Percentiles rank a stretch among this genome's conserved stretches.
Evolutionary conservation across 2,888 invertebrate species (phyloP).

Genomic region (Iselma pallidipennis): DNA sequence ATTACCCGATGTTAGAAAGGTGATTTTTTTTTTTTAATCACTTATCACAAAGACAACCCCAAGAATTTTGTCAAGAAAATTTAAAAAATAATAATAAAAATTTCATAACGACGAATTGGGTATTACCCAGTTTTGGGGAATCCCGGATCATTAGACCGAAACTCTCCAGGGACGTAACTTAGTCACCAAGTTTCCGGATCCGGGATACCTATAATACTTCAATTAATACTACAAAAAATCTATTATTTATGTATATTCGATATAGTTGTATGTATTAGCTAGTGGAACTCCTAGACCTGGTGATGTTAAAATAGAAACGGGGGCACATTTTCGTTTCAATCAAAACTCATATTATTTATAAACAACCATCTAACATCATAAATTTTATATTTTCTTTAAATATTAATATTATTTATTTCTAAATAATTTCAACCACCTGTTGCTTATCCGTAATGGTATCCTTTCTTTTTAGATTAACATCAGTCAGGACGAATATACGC

Average conservation of each 20-base stretch:
- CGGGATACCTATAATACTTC: neutral
- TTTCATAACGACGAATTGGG: slow-evolving; percentile 31
- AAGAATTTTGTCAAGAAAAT: neutral
- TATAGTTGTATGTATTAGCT: neutral
- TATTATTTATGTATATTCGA: neutral
- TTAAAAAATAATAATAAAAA: neutral
- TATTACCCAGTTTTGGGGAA: slow-evolving; percentile 40
- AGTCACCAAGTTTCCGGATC: slow-evolving; percentile 6
- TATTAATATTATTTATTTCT: slow-evolving; percentile 5
- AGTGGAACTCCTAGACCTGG: slow-evolving; percentile 10
- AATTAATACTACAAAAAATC: neutral
- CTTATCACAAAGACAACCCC: slow-evolving; percentile 3
- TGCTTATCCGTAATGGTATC: slow-evolving; percentile 20
- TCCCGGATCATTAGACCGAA: slow-evolving; percentile 38
- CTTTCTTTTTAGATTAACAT: slow-evolving; percentile 64
- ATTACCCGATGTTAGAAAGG: slow-evolving; percentile 51
- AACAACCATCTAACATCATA: slow-evolving; percentile 16
- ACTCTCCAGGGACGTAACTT: slow-evolving; percentile 10
- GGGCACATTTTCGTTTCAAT: slow-evolving; percentile 28
- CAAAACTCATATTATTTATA: slow-evolving; percentile 6
- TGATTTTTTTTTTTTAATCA: slow-evolving; percentile 18
- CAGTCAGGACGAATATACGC: slow-evolving; percentile 66
- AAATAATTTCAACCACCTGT: slow-evolving; percentile 33
- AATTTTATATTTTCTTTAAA: neutral
- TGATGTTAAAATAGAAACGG: slow-evolving; percentile 35